Evolutionary conservation across 1,140 invertebrate genomes (phyloP).

Genomic region (Muscidifurax raptorellus): DNA sequence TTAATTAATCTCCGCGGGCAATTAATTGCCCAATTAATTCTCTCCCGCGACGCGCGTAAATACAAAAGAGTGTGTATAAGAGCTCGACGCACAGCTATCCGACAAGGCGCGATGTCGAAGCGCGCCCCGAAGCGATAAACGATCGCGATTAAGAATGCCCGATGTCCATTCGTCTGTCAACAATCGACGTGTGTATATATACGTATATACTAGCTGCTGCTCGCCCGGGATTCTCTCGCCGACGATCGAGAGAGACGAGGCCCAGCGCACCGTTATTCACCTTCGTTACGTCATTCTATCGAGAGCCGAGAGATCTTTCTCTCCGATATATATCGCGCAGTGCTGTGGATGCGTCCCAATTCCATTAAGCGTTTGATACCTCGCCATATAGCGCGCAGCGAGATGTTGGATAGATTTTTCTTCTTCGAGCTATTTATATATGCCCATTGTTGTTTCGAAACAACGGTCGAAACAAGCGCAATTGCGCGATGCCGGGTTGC

Average conservation of each 20-base stretch:
- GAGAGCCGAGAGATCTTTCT: neutral
- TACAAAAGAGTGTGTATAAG: neutral
- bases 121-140: constrained; percentile 27
- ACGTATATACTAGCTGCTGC: neutral
- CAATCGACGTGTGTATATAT: constrained; percentile 40
- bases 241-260: neutral
- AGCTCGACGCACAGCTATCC: neutral
- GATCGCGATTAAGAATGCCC: constrained; percentile 49
- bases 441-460: constrained; percentile 25
- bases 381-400: neutral
- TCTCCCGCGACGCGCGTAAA: neutral
- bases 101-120: constrained; percentile 4
- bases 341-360: neutral
- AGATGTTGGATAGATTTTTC: constrained; percentile 9
- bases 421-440: neutral
- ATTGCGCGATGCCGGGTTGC: neutral
- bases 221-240: neutral
- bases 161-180: constrained; percentile 49
- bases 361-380: constrained; percentile 1
- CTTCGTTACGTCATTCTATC: constrained; percentile 35
- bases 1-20: constrained; percentile 1
- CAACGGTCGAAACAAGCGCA: neutral
- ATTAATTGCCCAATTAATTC: constrained; percentile 39
- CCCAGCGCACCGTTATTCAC: constrained; percentile 8
- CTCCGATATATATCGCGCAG: neutral